These are phyloP conservation scores for Apamea anceps DNA, from an alignment of 2,888 invertebrate species.

Conservation along the genomic window DNA sequence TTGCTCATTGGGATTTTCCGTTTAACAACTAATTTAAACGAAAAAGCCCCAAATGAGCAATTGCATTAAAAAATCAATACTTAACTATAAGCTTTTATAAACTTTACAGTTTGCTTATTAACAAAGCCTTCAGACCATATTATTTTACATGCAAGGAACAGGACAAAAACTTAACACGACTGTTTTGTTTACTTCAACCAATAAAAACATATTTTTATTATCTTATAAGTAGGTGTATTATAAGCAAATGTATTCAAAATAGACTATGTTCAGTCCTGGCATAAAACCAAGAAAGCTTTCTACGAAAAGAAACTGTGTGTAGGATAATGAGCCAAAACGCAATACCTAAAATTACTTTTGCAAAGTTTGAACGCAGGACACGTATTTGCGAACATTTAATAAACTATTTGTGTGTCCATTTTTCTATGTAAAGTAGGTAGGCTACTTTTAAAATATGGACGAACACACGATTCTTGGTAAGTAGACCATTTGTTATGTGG, in stretches of 20 bases:
- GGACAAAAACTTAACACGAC: background rate
- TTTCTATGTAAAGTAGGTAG: conserved; percentile 38
- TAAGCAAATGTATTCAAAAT: conserved; percentile 68
- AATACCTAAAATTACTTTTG: conserved; percentile 70
- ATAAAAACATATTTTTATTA: conserved; percentile 30
- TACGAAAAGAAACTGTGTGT: conserved; percentile 73
- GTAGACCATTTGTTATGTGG: background rate
- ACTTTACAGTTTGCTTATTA: background rate
- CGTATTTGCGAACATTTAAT: conserved; percentile 60
- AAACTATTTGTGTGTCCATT: conserved; percentile 50
- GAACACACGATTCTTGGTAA: conserved; percentile 20
- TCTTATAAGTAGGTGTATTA: conserved; percentile 44
- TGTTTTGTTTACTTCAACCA: background rate
- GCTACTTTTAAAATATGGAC: conserved; percentile 16
- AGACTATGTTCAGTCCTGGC: conserved; percentile 73
- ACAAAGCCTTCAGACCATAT: background rate
- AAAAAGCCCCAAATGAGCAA: background rate
- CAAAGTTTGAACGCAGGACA: conserved; percentile 55
- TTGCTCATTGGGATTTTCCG: conserved; percentile 40
- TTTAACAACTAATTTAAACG: conserved; percentile 1
- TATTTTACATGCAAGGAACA: background rate
- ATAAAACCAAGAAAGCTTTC: conserved; percentile 80
- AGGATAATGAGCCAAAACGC: conserved; percentile 79
- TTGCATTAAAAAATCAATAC: background rate
- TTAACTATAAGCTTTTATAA: background rate